Conservation (phyloP, 2,113 vertebrate genomes). For the Synchiropus splendidus region DNA sequence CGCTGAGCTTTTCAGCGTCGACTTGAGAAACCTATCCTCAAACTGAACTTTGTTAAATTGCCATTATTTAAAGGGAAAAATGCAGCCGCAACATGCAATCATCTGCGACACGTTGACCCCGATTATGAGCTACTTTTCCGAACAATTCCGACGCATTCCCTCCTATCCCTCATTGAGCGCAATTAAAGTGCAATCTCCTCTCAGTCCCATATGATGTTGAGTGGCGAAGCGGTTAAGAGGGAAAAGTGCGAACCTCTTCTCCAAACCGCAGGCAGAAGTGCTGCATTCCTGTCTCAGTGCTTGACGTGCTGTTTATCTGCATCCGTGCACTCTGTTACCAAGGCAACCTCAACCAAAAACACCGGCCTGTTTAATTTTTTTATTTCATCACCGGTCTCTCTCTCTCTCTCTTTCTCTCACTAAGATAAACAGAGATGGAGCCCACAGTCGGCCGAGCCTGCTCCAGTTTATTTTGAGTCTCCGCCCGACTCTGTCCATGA, state of each 20-base stretch:
- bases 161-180: conserved; percentile 47
- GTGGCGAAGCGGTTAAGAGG: conserved; percentile 58
- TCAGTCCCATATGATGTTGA: conserved; percentile 50
- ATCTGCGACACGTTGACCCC: conserved; percentile 6
- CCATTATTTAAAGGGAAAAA: conserved; percentile 29
- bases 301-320: conserved; percentile 67
- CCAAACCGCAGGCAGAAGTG: conserved; percentile 63
- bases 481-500: conserved; percentile 57
- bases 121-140: conserved; percentile 2
- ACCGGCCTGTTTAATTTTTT: conserved; percentile 55
- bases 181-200: conserved; percentile 56
- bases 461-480: conserved; percentile 63
- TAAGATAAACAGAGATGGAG: conserved; percentile 64
- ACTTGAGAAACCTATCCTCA: too few relatives aligned
- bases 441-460: conserved; percentile 50
- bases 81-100: conserved; percentile 26
- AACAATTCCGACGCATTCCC: conserved; percentile 35
- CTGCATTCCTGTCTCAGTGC: conserved; percentile 63
- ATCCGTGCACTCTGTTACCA: conserved; percentile 59
- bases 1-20: too few relatives aligned
- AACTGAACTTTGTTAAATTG: conserved; percentile 3
- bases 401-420: conserved; percentile 56
- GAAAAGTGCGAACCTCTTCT: conserved; percentile 64
- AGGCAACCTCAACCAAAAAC: conserved; percentile 63
- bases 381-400: conserved; percentile 64